These are phyloP conservation scores for Drosophila pandora DNA, from an alignment of 1,140 invertebrate species.

Conservation along the genomic window DNA sequence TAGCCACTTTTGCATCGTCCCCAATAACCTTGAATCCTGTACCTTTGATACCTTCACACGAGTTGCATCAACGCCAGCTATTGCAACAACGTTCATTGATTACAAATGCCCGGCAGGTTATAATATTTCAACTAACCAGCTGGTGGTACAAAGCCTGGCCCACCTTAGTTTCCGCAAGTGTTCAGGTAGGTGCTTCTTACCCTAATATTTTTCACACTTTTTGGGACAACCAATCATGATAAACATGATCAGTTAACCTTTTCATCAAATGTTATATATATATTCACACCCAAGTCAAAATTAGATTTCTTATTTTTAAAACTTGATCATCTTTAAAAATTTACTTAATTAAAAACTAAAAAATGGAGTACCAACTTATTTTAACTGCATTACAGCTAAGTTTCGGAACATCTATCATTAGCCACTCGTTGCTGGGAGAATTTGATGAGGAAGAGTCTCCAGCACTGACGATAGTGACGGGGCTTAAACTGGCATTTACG, in stretches of 20 bases:
- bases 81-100: slow-evolving; percentile 21
- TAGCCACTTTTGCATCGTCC: not conserved
- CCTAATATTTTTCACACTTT: too few relatives aligned
- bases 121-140: not conserved
- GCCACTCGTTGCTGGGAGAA: slow-evolving; percentile 9
- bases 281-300: not conserved
- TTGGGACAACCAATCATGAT: too few relatives aligned
- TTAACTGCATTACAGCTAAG: not conserved
- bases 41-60: not conserved
- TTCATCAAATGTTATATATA: not conserved
- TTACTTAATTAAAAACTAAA: not conserved
- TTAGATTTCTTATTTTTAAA: not conserved
- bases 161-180: not conserved
- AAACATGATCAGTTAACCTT: not conserved
- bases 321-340: not conserved
- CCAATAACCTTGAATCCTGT: not conserved
- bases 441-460: slow-evolving; percentile 22
- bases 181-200: not conserved
- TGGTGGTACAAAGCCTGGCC: slow-evolving; percentile 8
- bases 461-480: not conserved
- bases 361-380: not conserved
- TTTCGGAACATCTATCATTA: slow-evolving; percentile 14
- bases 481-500: not conserved
- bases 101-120: slow-evolving; percentile 21
- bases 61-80: not conserved